Evolutionary conservation across 2,113 vertebrate species (phyloP), one percentile per base, ranked within the genome.

Genomic region (Pelecanoides urinatrix): DNA sequence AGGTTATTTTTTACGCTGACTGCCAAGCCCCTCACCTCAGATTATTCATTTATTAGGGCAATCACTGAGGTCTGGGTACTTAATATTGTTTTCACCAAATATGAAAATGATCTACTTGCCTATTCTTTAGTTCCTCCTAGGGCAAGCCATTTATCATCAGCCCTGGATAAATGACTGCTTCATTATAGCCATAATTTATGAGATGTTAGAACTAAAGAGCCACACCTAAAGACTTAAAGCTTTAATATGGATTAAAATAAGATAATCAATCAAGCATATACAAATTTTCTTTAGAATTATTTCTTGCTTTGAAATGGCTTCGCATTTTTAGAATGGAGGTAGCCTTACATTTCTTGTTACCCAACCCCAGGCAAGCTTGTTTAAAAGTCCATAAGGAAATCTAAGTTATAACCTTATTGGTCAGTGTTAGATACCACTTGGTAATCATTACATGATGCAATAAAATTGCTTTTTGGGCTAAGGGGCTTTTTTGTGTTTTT

Each of bases 91-190:
- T 99, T 98, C 98, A 97, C 98, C 98, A 99, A 99, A 99, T 99
- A 99, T 99, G 98, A 98, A 99, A 99, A 99, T 98, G 97, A 99
- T 99, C 98, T 99, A 98, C 98, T 99, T 98, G 98, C 98, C 98
- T 98, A 98, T 98, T 98, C 98, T 98, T 98, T 97, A 95, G 98
- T 98, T 98, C 98, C 98, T 99, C 98, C 98, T 98, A 98, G 97
- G 97, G 98, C 98, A 98, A 98, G 98, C 98, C 97, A 98, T 99
- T 99, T 98, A 98, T 99, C 98, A 98, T 98, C 98, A 97, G 97
- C 98, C 97, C 97, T 97, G 98, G 98, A 98, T 98, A 98, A 99
- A 99, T 98, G 98, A 98, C 98, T 98, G 98, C 98, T 99, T 99
- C 98, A 99, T 99, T 99, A 99, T 98, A 98, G 97, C 98, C 90